A percentile compares a stretch with the other conserved stretches of the same genome.
These are phyloP conservation scores for Dicaeum eximium DNA, from an alignment of 2,113 vertebrate species.

Conservation along the genomic window DNA sequence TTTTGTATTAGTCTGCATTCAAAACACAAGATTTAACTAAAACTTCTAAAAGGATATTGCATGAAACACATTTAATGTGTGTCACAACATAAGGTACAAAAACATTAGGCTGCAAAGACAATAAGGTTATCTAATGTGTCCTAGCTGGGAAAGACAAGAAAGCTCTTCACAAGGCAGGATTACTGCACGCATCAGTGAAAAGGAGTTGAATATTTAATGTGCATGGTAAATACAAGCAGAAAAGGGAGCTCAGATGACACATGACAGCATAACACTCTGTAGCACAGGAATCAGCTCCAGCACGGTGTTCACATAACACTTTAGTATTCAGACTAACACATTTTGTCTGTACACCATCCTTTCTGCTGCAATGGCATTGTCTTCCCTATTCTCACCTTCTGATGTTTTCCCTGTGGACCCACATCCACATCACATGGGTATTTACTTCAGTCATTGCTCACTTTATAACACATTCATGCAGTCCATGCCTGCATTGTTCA, in stretches of 20 bases:
- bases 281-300: constrained; percentile 5
- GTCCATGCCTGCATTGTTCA: neutral
- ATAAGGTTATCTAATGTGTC: constrained; percentile 8
- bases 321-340: constrained; percentile 1
- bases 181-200: constrained; percentile 11
- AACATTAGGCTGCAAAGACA: neutral
- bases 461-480: neutral
- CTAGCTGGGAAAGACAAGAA: constrained; percentile 6
- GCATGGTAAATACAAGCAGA: constrained; percentile 2
- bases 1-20: neutral
- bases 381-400: constrained; percentile 22
- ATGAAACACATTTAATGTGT: neutral
- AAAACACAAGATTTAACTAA: neutral
- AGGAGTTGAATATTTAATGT: constrained; percentile 57
- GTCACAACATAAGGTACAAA: neutral
- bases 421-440: neutral
- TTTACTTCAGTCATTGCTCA: constrained; percentile 33
- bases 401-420: constrained; percentile 27
- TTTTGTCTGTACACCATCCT: neutral
- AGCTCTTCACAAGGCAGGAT: neutral
- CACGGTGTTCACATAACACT: neutral
- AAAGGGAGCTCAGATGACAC: constrained; percentile 33
- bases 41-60: constrained; percentile 1
- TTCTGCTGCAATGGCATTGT: constrained; percentile 4
- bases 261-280: constrained; percentile 17